Conservation (phyloP, 2,797 vertebrate genomes). For the Arnoldichthys spilopterus region DNA sequence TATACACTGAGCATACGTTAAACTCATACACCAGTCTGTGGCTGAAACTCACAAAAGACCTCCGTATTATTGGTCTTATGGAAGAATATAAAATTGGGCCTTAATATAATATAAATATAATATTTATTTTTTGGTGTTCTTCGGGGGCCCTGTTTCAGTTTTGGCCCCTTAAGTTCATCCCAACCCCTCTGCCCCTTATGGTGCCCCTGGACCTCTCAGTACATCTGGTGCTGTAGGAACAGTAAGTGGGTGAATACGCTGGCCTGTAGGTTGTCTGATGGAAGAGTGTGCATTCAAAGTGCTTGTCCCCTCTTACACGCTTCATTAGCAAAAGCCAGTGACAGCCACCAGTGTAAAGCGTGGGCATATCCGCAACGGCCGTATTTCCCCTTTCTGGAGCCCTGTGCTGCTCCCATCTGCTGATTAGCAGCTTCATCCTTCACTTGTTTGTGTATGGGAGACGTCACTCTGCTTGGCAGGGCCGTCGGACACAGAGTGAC, state of each 20-base stretch:
- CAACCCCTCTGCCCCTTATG: too few relatives aligned
- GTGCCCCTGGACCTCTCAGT: background rate
- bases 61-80: too few relatives aligned
- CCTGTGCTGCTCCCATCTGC: background rate
- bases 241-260: background rate
- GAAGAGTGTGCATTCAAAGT: background rate
- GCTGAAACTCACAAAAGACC: too few relatives aligned
- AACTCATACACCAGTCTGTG: too few relatives aligned
- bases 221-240: background rate
- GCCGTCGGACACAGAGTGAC: slow-evolving; percentile 10
- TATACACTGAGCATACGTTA: too few relatives aligned
- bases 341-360: slow-evolving; percentile 37
- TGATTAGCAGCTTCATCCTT: slow-evolving; percentile 41
- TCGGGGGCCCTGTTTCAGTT: too few relatives aligned
- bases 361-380: background rate
- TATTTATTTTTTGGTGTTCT: too few relatives aligned
- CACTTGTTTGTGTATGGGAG: slow-evolving; percentile 35
- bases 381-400: slow-evolving; percentile 16
- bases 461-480: slow-evolving; percentile 16
- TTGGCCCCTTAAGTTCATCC: too few relatives aligned
- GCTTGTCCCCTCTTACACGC: slow-evolving; percentile 20
- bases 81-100: too few relatives aligned
- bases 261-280: background rate
- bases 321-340: slow-evolving; percentile 30
- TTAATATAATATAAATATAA: too few relatives aligned